These are phyloP conservation scores for Petrophora chlorosata DNA, from an alignment of 2,888 invertebrate genomes.

Conservation along the genomic window DNA sequence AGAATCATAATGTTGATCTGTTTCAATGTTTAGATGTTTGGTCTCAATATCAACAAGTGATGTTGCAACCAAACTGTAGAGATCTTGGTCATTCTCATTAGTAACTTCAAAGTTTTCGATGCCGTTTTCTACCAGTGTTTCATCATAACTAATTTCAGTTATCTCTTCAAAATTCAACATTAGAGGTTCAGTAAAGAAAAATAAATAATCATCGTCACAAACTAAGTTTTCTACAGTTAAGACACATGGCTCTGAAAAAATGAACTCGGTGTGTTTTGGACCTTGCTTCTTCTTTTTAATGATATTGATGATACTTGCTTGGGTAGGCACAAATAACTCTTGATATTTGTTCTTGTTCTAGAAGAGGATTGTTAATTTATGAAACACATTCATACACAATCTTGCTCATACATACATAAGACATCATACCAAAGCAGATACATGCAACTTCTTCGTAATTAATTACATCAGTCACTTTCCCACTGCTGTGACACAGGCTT, in stretches of 20 bases:
- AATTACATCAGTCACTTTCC: no score
- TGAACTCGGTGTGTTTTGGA: conserved; percentile 2
- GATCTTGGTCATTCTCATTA: background rate
- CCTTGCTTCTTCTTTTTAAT: conserved; percentile 33
- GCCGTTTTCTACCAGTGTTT: background rate
- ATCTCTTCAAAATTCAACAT: conserved; percentile 1
- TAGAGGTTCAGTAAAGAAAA: conserved; percentile 41
- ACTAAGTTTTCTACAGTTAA: conserved; percentile 33
- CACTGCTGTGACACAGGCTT: no score
- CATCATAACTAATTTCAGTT: conserved; percentile 1
- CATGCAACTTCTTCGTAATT: no score
- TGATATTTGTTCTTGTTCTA: conserved; percentile 66
- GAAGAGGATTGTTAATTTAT: conserved; percentile 46
- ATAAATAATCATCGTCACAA: conserved; percentile 34
- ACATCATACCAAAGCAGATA: no score
- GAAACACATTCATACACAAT: conserved; percentile 8
- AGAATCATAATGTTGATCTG: background rate
- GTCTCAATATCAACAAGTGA: background rate
- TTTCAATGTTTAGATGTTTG: background rate
- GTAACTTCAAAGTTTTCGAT: background rate
- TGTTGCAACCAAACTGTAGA: background rate
- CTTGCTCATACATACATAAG: no score
- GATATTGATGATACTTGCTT: conserved; percentile 47
- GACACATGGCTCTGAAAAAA: conserved; percentile 41
- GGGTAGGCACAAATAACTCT: conserved; percentile 52